Evolutionary conservation across 2,797 vertebrate species (phyloP), one percentile per base, ranked within the genome.

Genomic region (Muscicapa comitata): DNA sequence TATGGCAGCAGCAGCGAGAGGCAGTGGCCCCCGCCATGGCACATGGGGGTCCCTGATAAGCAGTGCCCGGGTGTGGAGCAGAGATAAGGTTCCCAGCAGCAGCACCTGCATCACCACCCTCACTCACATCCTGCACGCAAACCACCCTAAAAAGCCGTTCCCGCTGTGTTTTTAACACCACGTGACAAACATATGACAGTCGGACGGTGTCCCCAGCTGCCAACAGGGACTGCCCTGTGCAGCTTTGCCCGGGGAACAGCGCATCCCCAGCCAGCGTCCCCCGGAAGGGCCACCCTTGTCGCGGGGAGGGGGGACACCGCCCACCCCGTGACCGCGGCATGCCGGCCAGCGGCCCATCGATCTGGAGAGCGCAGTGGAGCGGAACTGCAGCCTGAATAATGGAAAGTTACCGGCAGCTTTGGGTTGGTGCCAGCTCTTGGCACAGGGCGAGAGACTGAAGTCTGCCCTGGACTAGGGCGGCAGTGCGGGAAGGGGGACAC

Each of bases 171-270:
- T 55, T 55, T 10, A 43, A 20, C 9, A 7, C 3, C 7, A 4
- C 17, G 13, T 14, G 33, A 50, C 54, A 42, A 19, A n/a, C 3
- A 1, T 2, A 12, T 4, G 66, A 25, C 45, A 63, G 45, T 11
- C 0, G 2, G 37, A 25, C 7, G 0, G 42, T 3, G 43, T 23
- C 18, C 13, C 51, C 2, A 0, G 35, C 48, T 17, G 53, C 6
- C 0, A 53, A 3, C 10, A 13, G n/a, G 24, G 33, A 20, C 70
- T 10, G 7, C 35, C 14, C 48, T 24, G 17, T 1, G 38, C 68
- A 58, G 55, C 62, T 14, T 17, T 5, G 23, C 29, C 57, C 1
- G 0, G n/a, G 20, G 16, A 7, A 17, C 1, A 5, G 31, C 11
- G 17, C 48, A 24, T 7, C 15, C 17, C 29, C 55, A 51, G 24